Evolutionary conservation across 2,797 vertebrate genomes (phyloP).

Genomic region (Trachurus trachurus): DNA sequence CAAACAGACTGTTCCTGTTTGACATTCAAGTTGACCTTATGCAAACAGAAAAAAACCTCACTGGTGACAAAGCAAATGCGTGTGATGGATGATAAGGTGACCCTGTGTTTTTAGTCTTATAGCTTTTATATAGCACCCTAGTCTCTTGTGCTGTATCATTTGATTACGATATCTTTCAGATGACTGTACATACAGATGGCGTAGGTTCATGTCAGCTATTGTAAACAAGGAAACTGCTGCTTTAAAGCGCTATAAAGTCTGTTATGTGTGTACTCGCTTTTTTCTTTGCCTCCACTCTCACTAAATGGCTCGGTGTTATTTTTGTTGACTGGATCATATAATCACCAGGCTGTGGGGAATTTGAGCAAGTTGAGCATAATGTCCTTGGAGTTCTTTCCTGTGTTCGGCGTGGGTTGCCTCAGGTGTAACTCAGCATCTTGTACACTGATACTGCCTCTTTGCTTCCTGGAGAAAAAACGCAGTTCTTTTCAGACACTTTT

Average conservation of each 20-base stretch:
- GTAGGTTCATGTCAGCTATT: constrained; percentile 24
- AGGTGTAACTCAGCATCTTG: constrained; percentile 46
- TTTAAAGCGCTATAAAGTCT: constrained; percentile 30
- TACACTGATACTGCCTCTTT: constrained; percentile 14
- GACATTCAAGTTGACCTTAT: constrained; percentile 34
- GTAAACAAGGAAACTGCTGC: constrained; percentile 40
- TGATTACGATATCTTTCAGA: constrained; percentile 29
- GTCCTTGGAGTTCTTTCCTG: constrained; percentile 50
- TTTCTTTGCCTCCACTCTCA: neutral
- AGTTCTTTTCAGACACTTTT: constrained; percentile 24
- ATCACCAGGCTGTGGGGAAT: constrained; percentile 50
- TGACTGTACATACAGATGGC: constrained; percentile 20
- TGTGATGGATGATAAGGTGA: constrained; percentile 27
- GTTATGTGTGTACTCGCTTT: neutral
- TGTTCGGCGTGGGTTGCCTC: constrained; percentile 37
- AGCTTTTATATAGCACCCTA: constrained; percentile 47
- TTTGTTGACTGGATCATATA: constrained; percentile 56
- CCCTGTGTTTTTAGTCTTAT: constrained; percentile 35
- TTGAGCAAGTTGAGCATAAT: constrained; percentile 49
- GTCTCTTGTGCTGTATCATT: constrained; percentile 31
- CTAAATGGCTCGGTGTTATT: constrained; percentile 43
- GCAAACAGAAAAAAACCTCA: neutral
- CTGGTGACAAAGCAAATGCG: constrained; percentile 4
- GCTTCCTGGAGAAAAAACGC: constrained; percentile 10
- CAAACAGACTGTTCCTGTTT: constrained; percentile 15